These are phyloP conservation scores for Neria commutata DNA, from an alignment of 2,888 invertebrate genomes.

Conservation along the genomic window DNA sequence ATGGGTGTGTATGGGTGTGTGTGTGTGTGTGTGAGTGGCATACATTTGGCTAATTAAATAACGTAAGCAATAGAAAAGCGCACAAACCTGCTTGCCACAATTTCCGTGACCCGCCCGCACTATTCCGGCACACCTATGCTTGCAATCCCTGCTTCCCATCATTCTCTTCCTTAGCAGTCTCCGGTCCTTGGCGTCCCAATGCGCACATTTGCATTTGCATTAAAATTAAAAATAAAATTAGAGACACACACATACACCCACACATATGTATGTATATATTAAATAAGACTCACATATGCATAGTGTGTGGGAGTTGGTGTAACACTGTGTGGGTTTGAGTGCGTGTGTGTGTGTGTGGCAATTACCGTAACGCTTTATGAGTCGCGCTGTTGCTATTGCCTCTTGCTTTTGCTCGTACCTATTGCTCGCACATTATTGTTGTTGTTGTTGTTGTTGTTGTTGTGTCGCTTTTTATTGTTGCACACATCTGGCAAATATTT, in stretches of 20 bases:
- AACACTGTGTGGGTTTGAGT: too few relatives aligned
- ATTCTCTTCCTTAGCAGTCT: too few relatives aligned
- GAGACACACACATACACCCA: not conserved
- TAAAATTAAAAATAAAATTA: not conserved
- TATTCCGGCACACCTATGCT: too few relatives aligned
- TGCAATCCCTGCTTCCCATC: too few relatives aligned
- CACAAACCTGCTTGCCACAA: too few relatives aligned
- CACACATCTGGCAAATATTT: slow-evolving; percentile 5
- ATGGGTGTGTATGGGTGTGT: not conserved
- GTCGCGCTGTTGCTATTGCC: slow-evolving; percentile 12
- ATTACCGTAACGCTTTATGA: too few relatives aligned
- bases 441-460: slow-evolving; percentile 10
- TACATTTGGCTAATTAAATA: slow-evolving; percentile 4
- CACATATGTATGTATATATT: slow-evolving; percentile 4
- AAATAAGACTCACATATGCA: not conserved
- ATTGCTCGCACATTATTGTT: not conserved
- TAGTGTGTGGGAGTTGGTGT: slow-evolving; percentile 30
- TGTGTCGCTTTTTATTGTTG: not conserved
- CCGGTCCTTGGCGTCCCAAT: too few relatives aligned
- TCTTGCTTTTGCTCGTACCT: too few relatives aligned
- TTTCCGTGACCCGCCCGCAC: too few relatives aligned
- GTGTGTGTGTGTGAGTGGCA: slow-evolving; percentile 5
- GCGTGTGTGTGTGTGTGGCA: too few relatives aligned
- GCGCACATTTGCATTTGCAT: slow-evolving; percentile 1
- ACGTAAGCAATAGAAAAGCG: slow-evolving; percentile 8